These are phyloP conservation scores for Rhyacophila evoluta DNA, from an alignment of 2,888 invertebrate genomes.

Conservation along the genomic window DNA sequence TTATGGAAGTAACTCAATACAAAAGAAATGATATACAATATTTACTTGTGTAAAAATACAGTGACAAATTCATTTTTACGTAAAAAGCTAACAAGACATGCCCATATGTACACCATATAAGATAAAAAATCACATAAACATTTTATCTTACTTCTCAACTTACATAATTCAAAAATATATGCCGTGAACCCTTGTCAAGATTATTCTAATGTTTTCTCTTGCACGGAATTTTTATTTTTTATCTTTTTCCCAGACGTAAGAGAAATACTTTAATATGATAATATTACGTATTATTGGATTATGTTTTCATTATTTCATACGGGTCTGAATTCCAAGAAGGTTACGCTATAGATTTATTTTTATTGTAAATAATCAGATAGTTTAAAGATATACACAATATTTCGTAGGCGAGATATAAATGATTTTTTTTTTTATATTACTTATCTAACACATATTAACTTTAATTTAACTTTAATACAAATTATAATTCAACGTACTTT, in stretches of 20 bases:
- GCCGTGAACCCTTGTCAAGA: background rate
- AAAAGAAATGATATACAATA: background rate
- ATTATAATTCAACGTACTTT: no score
- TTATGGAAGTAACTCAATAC: no score
- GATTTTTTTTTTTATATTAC: no score
- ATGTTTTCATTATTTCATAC: background rate
- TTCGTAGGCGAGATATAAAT: no score
- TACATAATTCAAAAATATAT: constrained; percentile 15
- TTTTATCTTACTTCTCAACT: constrained; percentile 18
- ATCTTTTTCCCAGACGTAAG: constrained; percentile 1
- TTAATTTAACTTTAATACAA: no score
- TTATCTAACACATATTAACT: no score
- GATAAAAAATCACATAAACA: constrained; percentile 5
- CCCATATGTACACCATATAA: background rate
- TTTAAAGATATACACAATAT: no score
- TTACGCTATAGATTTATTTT: no score
- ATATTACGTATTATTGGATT: background rate
- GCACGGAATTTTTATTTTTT: background rate
- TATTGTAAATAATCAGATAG: no score
- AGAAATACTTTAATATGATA: background rate
- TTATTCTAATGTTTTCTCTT: background rate
- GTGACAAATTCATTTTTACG: background rate
- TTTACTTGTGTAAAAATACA: background rate
- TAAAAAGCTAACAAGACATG: background rate
- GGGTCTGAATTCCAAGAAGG: background rate